Conservation (phyloP, 2,113 vertebrate genomes). For the Gracilinanus agilis region DNA sequence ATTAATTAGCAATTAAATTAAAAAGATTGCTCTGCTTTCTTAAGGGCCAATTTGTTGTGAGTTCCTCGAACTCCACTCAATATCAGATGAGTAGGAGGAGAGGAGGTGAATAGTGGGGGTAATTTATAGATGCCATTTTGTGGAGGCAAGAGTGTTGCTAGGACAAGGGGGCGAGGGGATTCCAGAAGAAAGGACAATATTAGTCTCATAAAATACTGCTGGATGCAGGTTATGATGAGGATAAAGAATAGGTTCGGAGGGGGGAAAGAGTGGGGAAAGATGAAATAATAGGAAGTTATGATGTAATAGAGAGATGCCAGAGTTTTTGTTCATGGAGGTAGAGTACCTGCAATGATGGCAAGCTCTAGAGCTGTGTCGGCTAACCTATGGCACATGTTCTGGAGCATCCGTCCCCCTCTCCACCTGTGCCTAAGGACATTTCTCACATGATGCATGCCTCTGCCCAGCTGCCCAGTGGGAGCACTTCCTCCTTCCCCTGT, state of each 20-base stretch:
- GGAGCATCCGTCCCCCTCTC: no score
- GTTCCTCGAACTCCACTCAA: neutral
- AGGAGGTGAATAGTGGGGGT: neutral
- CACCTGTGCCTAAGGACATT: no score
- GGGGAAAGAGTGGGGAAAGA: neutral
- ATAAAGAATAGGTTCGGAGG: neutral
- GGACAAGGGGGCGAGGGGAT: neutral
- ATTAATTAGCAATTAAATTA: neutral
- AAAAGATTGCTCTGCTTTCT: neutral
- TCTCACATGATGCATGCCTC: no score
- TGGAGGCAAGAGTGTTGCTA: no score
- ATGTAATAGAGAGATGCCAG: neutral
- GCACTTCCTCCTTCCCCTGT: no score
- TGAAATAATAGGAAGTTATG: neutral
- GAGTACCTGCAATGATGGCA: neutral
- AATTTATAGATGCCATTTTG: neutral
- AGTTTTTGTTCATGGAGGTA: neutral
- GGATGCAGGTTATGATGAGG: neutral
- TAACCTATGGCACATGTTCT: no score
- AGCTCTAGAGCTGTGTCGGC: neutral
- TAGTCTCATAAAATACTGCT: neutral
- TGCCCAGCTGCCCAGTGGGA: no score
- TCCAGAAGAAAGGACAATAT: neutral
- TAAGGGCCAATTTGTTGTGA: neutral
- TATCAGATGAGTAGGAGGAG: neutral